Evolutionary conservation across 2,113 vertebrate species (phyloP).

Genomic region (Cebus imitator): DNA sequence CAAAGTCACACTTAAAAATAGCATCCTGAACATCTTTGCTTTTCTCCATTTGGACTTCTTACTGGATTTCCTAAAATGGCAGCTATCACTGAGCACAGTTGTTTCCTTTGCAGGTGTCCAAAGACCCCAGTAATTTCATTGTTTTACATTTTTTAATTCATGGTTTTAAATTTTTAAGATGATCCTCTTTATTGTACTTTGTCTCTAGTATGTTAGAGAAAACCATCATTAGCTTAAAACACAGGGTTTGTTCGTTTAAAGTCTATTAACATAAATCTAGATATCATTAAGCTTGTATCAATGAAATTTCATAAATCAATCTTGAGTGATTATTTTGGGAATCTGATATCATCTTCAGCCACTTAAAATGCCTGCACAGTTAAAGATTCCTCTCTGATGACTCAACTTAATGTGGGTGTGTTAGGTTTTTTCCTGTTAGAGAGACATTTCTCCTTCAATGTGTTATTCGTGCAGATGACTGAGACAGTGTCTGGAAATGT

Average conservation of each 20-base stretch:
- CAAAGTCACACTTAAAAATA: conserved; percentile 72
- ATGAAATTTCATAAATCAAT: background rate
- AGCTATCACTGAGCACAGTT: background rate
- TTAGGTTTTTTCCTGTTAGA: background rate
- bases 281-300: background rate
- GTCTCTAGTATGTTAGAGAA: background rate
- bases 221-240: background rate
- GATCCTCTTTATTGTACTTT: background rate
- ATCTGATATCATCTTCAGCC: conserved; percentile 31
- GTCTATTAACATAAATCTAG: background rate
- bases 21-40: conserved; percentile 58
- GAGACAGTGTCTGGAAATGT: background rate
- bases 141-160: conserved; percentile 19
- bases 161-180: conserved; percentile 5
- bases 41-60: conserved; percentile 47
- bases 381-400: background rate
- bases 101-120: conserved; percentile 56
- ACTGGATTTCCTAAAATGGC: conserved; percentile 52
- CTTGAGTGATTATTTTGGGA: background rate
- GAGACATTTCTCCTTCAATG: background rate
- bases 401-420: background rate
- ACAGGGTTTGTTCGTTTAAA: background rate
- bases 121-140: background rate
- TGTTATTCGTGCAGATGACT: background rate
- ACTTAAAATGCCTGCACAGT: background rate